These are phyloP conservation scores for Lordiphosa mommai DNA, from an alignment of 1,140 invertebrate genomes.

Conservation along the genomic window DNA sequence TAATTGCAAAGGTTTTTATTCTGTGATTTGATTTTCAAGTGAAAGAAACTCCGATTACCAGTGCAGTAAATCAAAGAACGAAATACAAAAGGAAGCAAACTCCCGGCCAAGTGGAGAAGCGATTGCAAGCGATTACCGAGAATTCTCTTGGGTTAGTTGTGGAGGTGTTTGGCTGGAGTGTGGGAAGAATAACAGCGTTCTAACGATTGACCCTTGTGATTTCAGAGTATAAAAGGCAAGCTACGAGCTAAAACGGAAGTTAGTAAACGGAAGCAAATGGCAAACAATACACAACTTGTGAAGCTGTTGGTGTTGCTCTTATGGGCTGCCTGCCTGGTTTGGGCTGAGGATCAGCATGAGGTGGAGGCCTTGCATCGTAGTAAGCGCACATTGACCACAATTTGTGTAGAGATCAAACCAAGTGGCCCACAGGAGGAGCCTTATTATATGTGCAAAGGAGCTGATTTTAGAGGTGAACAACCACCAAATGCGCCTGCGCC, in stretches of 20 bases:
- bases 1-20: constrained; percentile 42
- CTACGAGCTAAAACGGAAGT: constrained; percentile 41
- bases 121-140: constrained; percentile 44
- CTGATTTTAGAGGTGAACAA: constrained; percentile 28
- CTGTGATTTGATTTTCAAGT: constrained; percentile 50
- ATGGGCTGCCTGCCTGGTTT: constrained; percentile 1
- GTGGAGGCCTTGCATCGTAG: constrained; percentile 24
- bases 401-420: constrained; percentile 68
- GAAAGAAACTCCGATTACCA: constrained; percentile 56
- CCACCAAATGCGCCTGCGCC: background rate
- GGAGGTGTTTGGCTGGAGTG: constrained; percentile 13
- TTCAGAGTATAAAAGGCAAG: constrained; percentile 47
- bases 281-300: constrained; percentile 16
- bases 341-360: background rate
- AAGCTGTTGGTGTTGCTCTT: constrained; percentile 19
- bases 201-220: background rate
- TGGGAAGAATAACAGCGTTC: background rate
- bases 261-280: constrained; percentile 61
- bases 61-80: constrained; percentile 8
- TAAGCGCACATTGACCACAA: constrained; percentile 61
- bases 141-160: constrained; percentile 45
- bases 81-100: background rate
- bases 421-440: constrained; percentile 52
- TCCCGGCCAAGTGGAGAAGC: background rate
- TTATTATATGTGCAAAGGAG: constrained; percentile 64